Percentiles rank a stretch among this genome's conserved stretches.
Evolutionary conservation across 2,113 vertebrate species (phyloP).

Genomic region (Danio rerio): GRCz12tu NC_133189.1:36080001-36080500

Average conservation of each 20-base stretch:
- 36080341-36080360: conserved; percentile 48
- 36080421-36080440: conserved; percentile 48
- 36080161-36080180: background rate
- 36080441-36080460: conserved; percentile 60
- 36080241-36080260: conserved; percentile 43
- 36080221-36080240: conserved; percentile 35
- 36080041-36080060: conserved; percentile 33
- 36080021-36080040: conserved; percentile 49
- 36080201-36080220: conserved; percentile 43
- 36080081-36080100: background rate
- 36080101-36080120: background rate
- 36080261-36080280: conserved; percentile 49
- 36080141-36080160: background rate
- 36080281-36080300: conserved; percentile 54
- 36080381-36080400: conserved; percentile 41
- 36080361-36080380: conserved; percentile 32
- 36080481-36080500: conserved; percentile 59
- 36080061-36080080: conserved; percentile 16
- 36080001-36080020: conserved; percentile 25
- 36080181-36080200: conserved; percentile 27
- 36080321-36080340: conserved; percentile 49
- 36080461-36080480: conserved; percentile 65
- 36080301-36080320: too few species aligned
- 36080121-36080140: background rate
- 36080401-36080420: conserved; percentile 50